These are phyloP conservation scores for Amphilophus citrinellus DNA, from an alignment of 2,113 vertebrate genomes.

Conservation along the genomic window DNA sequence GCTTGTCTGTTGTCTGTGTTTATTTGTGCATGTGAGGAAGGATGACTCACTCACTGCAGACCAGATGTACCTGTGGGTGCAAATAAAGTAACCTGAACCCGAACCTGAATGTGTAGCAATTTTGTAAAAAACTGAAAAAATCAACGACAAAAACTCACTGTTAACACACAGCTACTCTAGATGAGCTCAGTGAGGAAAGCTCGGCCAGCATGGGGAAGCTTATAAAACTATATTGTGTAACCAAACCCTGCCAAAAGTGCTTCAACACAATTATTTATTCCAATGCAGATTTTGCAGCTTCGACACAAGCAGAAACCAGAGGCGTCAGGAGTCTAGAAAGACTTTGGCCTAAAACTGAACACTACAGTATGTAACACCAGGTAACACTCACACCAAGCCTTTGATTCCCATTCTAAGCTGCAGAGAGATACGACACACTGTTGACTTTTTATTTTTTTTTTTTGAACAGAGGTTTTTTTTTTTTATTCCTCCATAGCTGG, in stretches of 20 bases:
- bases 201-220: slow-evolving; percentile 37
- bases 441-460: neutral
- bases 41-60: neutral
- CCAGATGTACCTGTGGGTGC: neutral
- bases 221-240: neutral
- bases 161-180: slow-evolving; percentile 9
- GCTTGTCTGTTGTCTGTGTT: neutral
- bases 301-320: slow-evolving; percentile 33
- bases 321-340: slow-evolving; percentile 39
- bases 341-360: slow-evolving; percentile 23
- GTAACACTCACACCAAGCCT: slow-evolving; percentile 3
- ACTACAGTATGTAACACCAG: slow-evolving; percentile 11
- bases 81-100: neutral
- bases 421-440: neutral
- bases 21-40: neutral
- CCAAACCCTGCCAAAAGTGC: slow-evolving; percentile 35
- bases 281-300: slow-evolving; percentile 26
- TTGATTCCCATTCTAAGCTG: slow-evolving; percentile 22
- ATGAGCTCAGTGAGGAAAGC: slow-evolving; percentile 19
- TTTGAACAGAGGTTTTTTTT: neutral
- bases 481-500: slow-evolving; percentile 7
- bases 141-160: neutral
- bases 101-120: slow-evolving; percentile 13
- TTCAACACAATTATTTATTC: slow-evolving; percentile 10
- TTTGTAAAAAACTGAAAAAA: neutral